Evolutionary conservation across 2,888 invertebrate species (phyloP), one percentile per base, ranked within the genome.

Genomic region (Apodemia duryi): DNA sequence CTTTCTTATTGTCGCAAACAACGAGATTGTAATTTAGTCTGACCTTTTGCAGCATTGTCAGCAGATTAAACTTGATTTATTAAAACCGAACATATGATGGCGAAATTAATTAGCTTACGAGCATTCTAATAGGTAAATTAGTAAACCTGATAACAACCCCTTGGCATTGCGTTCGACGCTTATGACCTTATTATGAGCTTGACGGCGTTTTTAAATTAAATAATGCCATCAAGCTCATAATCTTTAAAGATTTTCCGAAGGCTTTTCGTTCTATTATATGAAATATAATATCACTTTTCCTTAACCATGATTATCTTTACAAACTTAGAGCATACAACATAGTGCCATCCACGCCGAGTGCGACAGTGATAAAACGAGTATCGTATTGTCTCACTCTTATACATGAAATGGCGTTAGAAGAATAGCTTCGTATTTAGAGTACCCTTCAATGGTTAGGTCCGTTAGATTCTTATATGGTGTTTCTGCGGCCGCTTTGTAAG

Each of bases 1-100:
- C 57, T 60, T 60, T 60, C 35, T 60, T n/a, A 35, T 32, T 32
- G 57, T 32, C 11, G 35, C 57, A 29, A 60, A 35, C 57, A 60
- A 57, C 32, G 29, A 28, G 21, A 54, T 29, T 54, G 54, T 54
- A 54, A 54, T 54, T 29, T 32, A 35, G 57, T 60, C 13, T 32
- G 32, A 32, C 57, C 57, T 60, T 60, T 54, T 60, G 6, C n/a
- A n/a, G n/a, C n/a, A n/a, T n/a, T 49, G 49, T 46, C 43, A 4
- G 43, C 2, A 10, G 2, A 43, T 11, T 11, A 43, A 43, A 43
- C 11, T 43, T 43, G 11, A 11, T 43, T 43, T 10, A 11, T 11
- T 43, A 11, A 10, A 43, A 4, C 43, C 43, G 11, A 43, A 43
- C 10, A 43, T 43, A 11, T 4, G 11, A 11, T 11, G 10, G 4